These are phyloP conservation scores for Hypocryptadius cinnamomeus DNA, from an alignment of 2,113 vertebrate genomes.

Conservation along the genomic window DNA sequence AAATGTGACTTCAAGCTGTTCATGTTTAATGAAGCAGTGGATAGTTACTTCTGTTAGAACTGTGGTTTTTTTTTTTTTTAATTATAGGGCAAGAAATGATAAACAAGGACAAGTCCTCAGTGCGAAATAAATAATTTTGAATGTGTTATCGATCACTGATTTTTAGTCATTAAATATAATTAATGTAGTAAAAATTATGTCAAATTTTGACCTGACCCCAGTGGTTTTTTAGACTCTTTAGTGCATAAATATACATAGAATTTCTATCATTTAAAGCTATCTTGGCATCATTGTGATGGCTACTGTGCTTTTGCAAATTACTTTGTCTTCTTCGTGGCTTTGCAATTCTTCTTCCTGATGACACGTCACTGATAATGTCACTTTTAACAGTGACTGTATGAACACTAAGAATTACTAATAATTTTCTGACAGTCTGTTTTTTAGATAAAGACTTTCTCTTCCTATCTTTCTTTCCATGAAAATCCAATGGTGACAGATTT, in stretches of 20 bases:
- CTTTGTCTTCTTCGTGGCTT: slow-evolving; percentile 51
- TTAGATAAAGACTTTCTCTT: background rate
- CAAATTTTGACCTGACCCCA: background rate
- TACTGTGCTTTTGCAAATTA: slow-evolving; percentile 59
- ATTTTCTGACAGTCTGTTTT: slow-evolving; percentile 39
- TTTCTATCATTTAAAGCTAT: slow-evolving; percentile 31
- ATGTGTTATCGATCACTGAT: background rate
- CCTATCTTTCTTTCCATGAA: background rate
- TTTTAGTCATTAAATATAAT: background rate
- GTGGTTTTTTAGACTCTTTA: background rate
- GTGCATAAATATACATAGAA: background rate
- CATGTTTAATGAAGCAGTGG: background rate
- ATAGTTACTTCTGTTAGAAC: background rate
- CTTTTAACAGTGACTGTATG: slow-evolving; percentile 43
- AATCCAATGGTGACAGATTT: slow-evolving; percentile 37
- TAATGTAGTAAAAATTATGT: background rate
- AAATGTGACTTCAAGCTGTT: background rate
- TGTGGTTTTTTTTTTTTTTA: background rate
- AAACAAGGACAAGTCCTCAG: background rate
- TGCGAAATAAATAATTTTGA: background rate
- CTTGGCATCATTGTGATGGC: slow-evolving; percentile 33
- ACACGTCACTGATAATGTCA: slow-evolving; percentile 59
- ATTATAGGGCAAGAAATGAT: background rate
- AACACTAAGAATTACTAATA: slow-evolving; percentile 52
- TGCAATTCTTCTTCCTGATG: slow-evolving; percentile 44